These are phyloP conservation scores for Percina caprodes DNA, from an alignment of 2,113 vertebrate genomes.

Conservation along the genomic window DNA sequence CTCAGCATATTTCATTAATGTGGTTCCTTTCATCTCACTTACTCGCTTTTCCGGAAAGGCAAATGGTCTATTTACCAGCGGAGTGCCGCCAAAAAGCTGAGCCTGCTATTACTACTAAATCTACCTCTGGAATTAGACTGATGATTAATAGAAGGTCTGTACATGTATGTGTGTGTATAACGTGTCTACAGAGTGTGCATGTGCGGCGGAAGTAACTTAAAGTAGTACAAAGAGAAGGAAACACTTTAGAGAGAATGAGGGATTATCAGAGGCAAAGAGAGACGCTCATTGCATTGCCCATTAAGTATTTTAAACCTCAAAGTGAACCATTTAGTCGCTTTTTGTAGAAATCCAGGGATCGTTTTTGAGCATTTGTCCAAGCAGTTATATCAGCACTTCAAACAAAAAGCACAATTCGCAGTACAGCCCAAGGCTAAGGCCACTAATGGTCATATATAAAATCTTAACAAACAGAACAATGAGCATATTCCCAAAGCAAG, in stretches of 20 bases:
- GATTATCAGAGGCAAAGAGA: conserved; percentile 61
- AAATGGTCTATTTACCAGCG: conserved; percentile 67
- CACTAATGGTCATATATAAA: conserved; percentile 12
- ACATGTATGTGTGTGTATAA: conserved; percentile 12
- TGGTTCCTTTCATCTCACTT: conserved; percentile 81
- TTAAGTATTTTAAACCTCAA: conserved; percentile 71
- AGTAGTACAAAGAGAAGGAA: conserved; percentile 68
- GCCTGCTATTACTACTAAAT: conserved; percentile 72
- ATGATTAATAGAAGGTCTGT: conserved; percentile 77
- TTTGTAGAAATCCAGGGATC: conserved; percentile 35
- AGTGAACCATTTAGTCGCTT: conserved; percentile 54
- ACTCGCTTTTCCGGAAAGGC: conserved; percentile 66
- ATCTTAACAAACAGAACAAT: conserved; percentile 6
- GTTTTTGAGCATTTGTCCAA: conserved; percentile 25
- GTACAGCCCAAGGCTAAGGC: neutral
- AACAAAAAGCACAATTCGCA: conserved; percentile 45
- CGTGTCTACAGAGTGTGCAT: conserved; percentile 23
- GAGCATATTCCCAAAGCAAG: neutral
- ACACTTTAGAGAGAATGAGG: conserved; percentile 61
- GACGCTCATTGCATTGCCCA: conserved; percentile 66
- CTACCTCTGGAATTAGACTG: conserved; percentile 61
- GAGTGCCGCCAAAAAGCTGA: conserved; percentile 58
- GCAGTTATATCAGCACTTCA: conserved; percentile 48
- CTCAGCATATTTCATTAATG: conserved; percentile 86
- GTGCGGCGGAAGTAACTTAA: conserved; percentile 44